Evolutionary conservation across 2,113 vertebrate species (phyloP).

Genomic region (Pluvianellus socialis): DNA sequence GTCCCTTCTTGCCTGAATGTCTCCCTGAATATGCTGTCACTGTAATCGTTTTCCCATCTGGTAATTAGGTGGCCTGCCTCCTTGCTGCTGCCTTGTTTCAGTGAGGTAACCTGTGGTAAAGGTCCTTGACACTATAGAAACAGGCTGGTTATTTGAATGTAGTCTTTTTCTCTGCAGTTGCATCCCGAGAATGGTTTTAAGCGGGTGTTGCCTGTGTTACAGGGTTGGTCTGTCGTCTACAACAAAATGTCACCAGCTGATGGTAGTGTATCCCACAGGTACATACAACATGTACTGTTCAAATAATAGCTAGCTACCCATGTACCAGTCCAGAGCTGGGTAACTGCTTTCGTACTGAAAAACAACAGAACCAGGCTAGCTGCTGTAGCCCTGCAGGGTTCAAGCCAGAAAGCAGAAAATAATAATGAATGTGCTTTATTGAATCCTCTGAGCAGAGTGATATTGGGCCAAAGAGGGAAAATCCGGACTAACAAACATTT

Average conservation of each 20-base stretch:
- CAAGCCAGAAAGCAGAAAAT: background rate
- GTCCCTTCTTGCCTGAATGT: background rate
- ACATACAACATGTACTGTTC: background rate
- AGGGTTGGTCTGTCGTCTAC: background rate
- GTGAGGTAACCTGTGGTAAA: background rate
- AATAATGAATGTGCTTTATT: background rate
- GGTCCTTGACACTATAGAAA: background rate
- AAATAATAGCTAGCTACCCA: background rate
- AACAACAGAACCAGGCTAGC: background rate
- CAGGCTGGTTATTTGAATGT: too few species aligned
- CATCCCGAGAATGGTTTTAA: background rate
- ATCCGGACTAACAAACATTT: background rate
- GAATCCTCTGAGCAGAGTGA: background rate
- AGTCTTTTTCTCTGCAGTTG: background rate
- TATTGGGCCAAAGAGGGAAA: background rate
- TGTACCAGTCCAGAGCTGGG: background rate
- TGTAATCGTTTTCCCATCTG: background rate
- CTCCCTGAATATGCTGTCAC: background rate
- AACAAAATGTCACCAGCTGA: background rate
- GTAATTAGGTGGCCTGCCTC: background rate
- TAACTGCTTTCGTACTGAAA: background rate
- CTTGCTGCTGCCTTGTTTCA: background rate
- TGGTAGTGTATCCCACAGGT: background rate
- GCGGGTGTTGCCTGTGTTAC: background rate
- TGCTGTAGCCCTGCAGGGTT: background rate